Evolutionary conservation across 2,888 invertebrate species (phyloP), one percentile per base, ranked within the genome.

Genomic region (Bellardia pandia): DNA sequence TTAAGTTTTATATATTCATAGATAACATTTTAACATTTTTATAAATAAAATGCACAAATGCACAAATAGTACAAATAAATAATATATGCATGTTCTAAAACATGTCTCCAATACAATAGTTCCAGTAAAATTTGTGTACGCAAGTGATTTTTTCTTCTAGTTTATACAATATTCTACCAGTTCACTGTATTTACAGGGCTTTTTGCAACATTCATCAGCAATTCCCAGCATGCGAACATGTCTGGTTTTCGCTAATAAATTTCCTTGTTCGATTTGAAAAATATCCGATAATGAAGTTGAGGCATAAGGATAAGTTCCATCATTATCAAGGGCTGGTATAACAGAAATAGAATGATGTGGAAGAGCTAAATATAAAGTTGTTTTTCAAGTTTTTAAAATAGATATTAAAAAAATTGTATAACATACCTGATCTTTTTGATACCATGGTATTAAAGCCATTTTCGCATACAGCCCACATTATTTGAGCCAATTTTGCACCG

Each of bases 121-220:
- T 45, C 0, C 3, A 45, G 37, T 45, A 45, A 45, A 13, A 45
- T 45, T 45, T 45, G 11, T 45, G 45, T 45, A 13, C 11, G 13
- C 11, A 45, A 13, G 11, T 45, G 2, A 9, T 5, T 42, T 42
- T 6, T 2, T 42, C 7, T 42, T 45, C 62, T 58, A 77, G 16
- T 56, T 37, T 33, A 23, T 64, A 23, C 85, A 85, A 79, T 85
- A 85, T 11, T 58, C 42, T 0, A n/a, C 16, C 2, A 85, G 62
- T 71, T 85, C 80, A 33, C 9, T 71, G 14, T 53, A 62, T 2
- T 74, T 58, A 30, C 86, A 86, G 2, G 78, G 16, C 14, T 86
- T 86, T 16, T 56, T 75, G 40, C 86, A 86, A 53, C 82, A 86
- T 62, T 83, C 86, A 64, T 82, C 82, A 2, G 48, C 86, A 13